Conservation (phyloP, 1,140 invertebrate species). For the Ditylenchus dipsaci region DNA sequence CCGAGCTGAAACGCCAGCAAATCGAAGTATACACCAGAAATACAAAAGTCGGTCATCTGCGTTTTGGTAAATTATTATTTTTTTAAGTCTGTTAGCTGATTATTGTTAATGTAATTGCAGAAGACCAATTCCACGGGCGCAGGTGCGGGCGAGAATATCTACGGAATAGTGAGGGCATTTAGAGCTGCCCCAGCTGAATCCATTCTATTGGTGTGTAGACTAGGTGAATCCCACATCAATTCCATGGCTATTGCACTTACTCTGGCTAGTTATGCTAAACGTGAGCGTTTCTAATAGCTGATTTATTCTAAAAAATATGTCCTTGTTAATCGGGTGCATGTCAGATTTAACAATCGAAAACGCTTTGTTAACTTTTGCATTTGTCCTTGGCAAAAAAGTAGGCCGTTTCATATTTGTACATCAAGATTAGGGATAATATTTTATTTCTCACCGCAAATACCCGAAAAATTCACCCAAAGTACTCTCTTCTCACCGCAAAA, state of each 20-base stretch:
- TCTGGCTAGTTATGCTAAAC: conserved; percentile 35
- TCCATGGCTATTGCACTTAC: conserved; percentile 33
- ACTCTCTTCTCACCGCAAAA: too few species aligned
- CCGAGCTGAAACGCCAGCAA: conserved; percentile 1
- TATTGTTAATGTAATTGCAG: background rate
- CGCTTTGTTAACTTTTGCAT: too few species aligned
- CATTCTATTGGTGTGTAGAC: conserved; percentile 33
- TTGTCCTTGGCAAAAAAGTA: too few species aligned
- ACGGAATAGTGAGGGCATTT: conserved; percentile 34
- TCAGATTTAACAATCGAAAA: too few species aligned
- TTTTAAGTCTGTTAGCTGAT: background rate
- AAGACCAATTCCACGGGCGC: conserved; percentile 15
- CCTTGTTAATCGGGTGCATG: too few species aligned
- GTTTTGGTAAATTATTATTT: conserved; percentile 4
- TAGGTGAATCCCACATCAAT: conserved; percentile 19
- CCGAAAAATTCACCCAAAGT: too few species aligned
- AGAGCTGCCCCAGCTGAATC: conserved; percentile 32
- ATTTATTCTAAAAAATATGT: background rate
- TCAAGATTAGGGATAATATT: too few species aligned
- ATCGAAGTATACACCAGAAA: conserved; percentile 27
- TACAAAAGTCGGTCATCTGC: conserved; percentile 13
- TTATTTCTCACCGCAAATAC: too few species aligned
- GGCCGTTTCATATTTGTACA: too few species aligned
- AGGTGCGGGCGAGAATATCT: conserved; percentile 23
- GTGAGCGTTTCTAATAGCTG: conserved; percentile 6